Conservation (phyloP, 2,888 invertebrate species). For the Hypselothyrea guttata region DNA sequence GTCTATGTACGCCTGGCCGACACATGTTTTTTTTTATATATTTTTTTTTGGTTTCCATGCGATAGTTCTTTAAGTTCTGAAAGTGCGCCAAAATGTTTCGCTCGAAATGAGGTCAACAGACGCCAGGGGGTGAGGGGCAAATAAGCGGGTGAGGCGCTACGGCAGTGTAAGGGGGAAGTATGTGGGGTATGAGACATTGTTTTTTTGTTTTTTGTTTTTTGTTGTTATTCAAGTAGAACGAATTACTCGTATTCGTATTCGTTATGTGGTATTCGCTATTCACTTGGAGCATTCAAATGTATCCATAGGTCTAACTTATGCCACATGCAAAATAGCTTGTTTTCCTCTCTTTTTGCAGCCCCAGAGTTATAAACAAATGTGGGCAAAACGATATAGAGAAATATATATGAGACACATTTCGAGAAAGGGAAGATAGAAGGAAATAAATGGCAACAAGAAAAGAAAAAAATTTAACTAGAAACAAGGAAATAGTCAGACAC, state of each 20-base stretch:
- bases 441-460: conserved; percentile 22
- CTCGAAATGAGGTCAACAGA: conserved; percentile 74
- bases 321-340: conserved; percentile 49
- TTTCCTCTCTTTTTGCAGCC: conserved; percentile 13
- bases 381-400: conserved; percentile 42
- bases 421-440: conserved; percentile 16
- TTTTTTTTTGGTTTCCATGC: conserved; percentile 17
- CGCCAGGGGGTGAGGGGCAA: conserved; percentile 47
- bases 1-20: conserved; percentile 12
- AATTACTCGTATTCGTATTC: conserved; percentile 4
- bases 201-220: too few species aligned
- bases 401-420: conserved; percentile 48
- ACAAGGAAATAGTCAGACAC: conserved; percentile 60
- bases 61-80: conserved; percentile 31
- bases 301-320: conserved; percentile 11
- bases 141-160: not conserved
- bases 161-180: conserved; percentile 37
- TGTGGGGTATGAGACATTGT: too few species aligned
- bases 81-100: conserved; percentile 61
- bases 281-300: conserved; percentile 13
- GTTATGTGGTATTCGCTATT: conserved; percentile 11
- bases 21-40: too few species aligned
- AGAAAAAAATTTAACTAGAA: too few species aligned
- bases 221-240: conserved; percentile 43
- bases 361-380: conserved; percentile 70